Percentiles rank a stretch among this genome's conserved stretches.
Evolutionary conservation across 1,140 invertebrate species (phyloP).

Genomic region (Stratiolaelaps scimitus): DNA sequence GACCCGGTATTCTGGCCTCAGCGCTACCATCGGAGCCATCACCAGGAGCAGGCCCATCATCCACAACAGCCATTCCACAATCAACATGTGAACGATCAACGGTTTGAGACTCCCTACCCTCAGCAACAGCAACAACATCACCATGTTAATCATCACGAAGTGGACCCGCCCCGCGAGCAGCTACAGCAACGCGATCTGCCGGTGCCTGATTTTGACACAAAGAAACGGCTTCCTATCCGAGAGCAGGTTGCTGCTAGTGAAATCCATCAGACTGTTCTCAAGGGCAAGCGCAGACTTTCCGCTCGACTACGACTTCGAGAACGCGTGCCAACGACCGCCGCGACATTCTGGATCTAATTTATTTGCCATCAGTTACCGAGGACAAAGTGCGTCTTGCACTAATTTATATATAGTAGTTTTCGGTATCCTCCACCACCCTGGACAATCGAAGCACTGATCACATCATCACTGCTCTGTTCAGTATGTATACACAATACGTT

Average conservation of each 20-base stretch:
- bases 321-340: not conserved
- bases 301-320: conserved; percentile 18
- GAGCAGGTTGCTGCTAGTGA: conserved; percentile 24
- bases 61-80: not conserved
- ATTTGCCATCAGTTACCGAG: not conserved
- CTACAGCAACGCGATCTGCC: not conserved
- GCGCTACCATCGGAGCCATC: too few species aligned
- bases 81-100: not conserved
- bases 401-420: too few species aligned
- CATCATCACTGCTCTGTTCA: too few species aligned
- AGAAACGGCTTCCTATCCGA: conserved; percentile 1
- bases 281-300: conserved; percentile 4
- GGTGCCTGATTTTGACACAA: too few species aligned
- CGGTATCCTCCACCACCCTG: too few species aligned
- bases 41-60: too few species aligned
- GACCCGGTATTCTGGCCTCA: too few species aligned
- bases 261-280: conserved; percentile 1
- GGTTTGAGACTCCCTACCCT: not conserved
- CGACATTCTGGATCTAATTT: conserved; percentile 23
- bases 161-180: not conserved
- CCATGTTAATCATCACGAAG: not conserved
- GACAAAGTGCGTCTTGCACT: too few species aligned
- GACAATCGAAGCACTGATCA: too few species aligned
- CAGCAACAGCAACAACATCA: not conserved
- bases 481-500: too few species aligned